These are phyloP conservation scores for cat (Felis catus) DNA, from an alignment of 2,113 vertebrate species.

Conservation along the genomic window DNA sequence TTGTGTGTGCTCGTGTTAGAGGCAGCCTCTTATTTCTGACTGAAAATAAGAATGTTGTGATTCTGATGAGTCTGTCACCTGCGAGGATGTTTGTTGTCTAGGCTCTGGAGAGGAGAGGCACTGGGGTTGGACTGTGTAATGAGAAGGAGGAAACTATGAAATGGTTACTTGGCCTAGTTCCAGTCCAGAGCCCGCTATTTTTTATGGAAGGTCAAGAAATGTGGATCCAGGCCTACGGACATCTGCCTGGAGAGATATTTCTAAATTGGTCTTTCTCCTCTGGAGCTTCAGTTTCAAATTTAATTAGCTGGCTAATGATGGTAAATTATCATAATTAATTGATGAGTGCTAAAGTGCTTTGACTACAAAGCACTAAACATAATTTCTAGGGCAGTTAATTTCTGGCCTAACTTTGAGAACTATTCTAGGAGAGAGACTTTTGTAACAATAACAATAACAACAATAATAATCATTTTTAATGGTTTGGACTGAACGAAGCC, in stretches of 20 bases:
- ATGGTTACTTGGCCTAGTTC: neutral
- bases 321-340: slow-evolving; percentile 73
- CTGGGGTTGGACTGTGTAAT: neutral
- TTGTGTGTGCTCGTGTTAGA: neutral
- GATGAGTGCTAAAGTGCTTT: slow-evolving; percentile 55
- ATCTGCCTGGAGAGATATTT: slow-evolving; percentile 58
- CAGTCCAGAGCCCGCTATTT: neutral
- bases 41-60: neutral
- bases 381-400: slow-evolving; percentile 59
- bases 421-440: slow-evolving; percentile 27
- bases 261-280: slow-evolving; percentile 61
- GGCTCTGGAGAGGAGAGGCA: neutral
- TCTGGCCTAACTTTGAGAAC: slow-evolving; percentile 36
- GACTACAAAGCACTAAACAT: slow-evolving; percentile 46
- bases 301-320: slow-evolving; percentile 73
- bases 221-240: neutral
- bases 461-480: neutral
- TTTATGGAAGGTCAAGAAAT: slow-evolving; percentile 54
- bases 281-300: slow-evolving; percentile 68
- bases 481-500: neutral
- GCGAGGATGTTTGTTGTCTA: neutral
- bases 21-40: neutral
- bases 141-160: neutral
- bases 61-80: neutral
- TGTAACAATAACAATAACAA: neutral